A percentile compares a stretch with the other conserved stretches of the same genome.
Conservation (phyloP, 2,888 invertebrate species). For the Teleogryllus oceanicus region DNA sequence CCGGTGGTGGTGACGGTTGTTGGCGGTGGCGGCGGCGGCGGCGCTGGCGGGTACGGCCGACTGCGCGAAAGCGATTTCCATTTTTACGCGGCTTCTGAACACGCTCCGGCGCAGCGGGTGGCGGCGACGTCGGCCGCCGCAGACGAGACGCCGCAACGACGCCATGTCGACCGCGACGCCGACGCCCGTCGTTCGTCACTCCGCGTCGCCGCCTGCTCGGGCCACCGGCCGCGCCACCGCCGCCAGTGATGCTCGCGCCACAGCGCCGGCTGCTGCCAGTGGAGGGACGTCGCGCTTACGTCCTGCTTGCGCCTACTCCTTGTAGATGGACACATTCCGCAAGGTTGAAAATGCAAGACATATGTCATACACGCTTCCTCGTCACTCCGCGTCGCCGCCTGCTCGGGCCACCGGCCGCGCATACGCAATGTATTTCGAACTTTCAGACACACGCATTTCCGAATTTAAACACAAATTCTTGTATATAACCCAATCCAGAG, state of each 20-base stretch:
- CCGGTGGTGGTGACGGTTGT: too few species aligned
- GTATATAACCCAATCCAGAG: too few species aligned
- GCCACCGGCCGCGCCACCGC: background rate
- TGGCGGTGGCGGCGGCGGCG: too few species aligned
- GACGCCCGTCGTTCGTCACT: background rate
- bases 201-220: background rate
- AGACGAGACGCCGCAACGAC: background rate
- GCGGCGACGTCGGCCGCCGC: background rate
- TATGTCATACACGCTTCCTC: background rate
- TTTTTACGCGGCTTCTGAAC: background rate
- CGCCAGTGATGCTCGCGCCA: background rate
- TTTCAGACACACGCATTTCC: too few species aligned
- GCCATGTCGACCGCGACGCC: background rate
- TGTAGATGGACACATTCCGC: too few species aligned
- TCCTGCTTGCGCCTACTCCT: too few species aligned
- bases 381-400: too few species aligned
- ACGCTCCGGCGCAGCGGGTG: background rate
- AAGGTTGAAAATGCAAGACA: too few species aligned
- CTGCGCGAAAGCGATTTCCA: slow-evolving; percentile 1
- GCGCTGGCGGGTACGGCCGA: too few species aligned
- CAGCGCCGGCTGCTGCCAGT: background rate
- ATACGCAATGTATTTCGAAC: too few species aligned
- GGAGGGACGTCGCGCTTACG: too few species aligned
- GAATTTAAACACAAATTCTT: too few species aligned
- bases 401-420: background rate